Evolutionary conservation across 1,140 invertebrate species (phyloP), one percentile per base, ranked within the genome.

Genomic region (Latrodectus geometricus): DNA sequence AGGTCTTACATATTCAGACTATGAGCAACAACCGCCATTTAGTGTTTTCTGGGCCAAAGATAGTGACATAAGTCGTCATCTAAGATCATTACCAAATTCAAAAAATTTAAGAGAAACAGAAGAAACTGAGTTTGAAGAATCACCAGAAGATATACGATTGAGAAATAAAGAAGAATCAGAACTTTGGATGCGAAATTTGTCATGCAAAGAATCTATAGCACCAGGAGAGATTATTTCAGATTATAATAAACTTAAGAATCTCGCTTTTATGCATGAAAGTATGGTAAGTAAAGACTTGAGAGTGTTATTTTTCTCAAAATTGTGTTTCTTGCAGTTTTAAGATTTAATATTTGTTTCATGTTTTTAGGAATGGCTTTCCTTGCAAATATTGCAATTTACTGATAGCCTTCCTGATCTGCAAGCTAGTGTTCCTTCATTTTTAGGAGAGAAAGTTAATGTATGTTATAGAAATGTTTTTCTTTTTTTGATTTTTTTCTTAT

Each of bases 31-130:
- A 88, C 91, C 94, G 76, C 94, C 97, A 54, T 95, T 97, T 85
- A 97, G 96, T 89, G 95, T 96, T 9, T 94, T 95, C 49, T 98
- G 97, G 97, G 93, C 97, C 2, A 96, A 97, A 88, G 97, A 99
- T 91, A 96, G 97, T 88, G 97, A 99, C 90, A 98, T 99, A 81
- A 97, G 94, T 90, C 92, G 96, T 87, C 97, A 97, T 91, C 93
- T 96, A 87, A 96, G 95, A 91, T 95, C 95, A 14, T 91, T 96
- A 50, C 96, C 96, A 2, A 96, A 96, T 90, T 97, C 96, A 96
- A 92, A 93, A 65, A 94, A 95, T 89, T 91, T 96, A 73, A 95
- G 77, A 79, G 74, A 84, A 70, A 50, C 68, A 56, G 61, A 35
- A 68, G 76, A 89, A 50, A 66, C 56, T 21, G 88, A 89, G 48